Conservation (phyloP, 2,797 vertebrate species). For the Sebastes melanostomus region DNA sequence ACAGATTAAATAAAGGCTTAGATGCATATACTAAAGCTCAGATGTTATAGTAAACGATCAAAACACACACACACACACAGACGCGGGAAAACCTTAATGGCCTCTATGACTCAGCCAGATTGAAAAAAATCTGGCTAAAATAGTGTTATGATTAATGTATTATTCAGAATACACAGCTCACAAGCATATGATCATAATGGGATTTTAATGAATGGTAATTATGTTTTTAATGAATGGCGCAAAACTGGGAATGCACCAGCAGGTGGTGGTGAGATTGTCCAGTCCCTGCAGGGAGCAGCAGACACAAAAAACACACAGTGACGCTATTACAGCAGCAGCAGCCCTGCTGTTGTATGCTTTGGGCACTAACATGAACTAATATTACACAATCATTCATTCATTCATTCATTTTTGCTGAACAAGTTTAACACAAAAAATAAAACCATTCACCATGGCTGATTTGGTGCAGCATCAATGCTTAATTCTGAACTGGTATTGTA, state of each 20-base stretch:
- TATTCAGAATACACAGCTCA: not conserved
- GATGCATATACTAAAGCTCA: not conserved
- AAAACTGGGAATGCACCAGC: slow-evolving; percentile 8
- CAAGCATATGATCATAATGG: slow-evolving; percentile 8
- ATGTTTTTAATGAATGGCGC: slow-evolving; percentile 33
- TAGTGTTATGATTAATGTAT: not conserved
- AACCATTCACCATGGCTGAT: not conserved
- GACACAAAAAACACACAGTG: slow-evolving; percentile 10
- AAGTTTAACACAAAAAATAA: not conserved
- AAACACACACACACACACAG: not conserved
- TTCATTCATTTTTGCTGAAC: not conserved
- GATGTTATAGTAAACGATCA: not conserved
- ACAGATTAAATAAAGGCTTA: not conserved
- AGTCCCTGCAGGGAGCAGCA: not conserved
- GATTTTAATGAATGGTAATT: slow-evolving; percentile 37
- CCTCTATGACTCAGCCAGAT: not conserved
- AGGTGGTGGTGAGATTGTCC: slow-evolving; percentile 39
- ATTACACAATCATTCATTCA: not conserved
- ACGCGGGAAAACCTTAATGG: not conserved
- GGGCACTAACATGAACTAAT: not conserved
- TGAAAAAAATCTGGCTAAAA: not conserved
- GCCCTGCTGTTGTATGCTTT: not conserved
- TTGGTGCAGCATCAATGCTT: not conserved
- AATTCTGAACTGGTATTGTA: not conserved
- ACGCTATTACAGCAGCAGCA: not conserved